These are phyloP conservation scores for Notiomystis cincta DNA, from an alignment of 2,113 vertebrate species.

Conservation along the genomic window DNA sequence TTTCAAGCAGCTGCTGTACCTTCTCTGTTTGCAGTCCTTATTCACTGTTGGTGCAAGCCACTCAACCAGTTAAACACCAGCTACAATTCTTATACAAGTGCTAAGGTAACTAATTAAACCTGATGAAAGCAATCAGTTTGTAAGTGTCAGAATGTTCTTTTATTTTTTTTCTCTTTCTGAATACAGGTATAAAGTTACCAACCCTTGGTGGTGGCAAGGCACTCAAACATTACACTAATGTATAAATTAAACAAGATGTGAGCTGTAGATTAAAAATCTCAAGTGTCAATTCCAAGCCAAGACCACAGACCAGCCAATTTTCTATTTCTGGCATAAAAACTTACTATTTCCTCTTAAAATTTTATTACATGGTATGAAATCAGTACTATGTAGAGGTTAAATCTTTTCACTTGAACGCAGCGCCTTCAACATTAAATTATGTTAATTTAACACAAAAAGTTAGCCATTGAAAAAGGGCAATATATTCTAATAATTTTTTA, in stretches of 20 bases:
- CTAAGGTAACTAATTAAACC: slow-evolving; percentile 70
- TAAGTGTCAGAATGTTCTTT: slow-evolving; percentile 27
- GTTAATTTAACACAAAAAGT: slow-evolving; percentile 17
- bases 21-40: slow-evolving; percentile 60
- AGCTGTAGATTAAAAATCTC: slow-evolving; percentile 46
- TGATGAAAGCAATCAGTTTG: slow-evolving; percentile 75
- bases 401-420: slow-evolving; percentile 6
- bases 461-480: background rate
- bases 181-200: slow-evolving; percentile 33
- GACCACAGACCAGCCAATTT: background rate
- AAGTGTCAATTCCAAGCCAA: slow-evolving; percentile 1
- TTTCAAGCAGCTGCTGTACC: slow-evolving; percentile 46
- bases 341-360: slow-evolving; percentile 41
- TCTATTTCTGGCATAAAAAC: slow-evolving; percentile 7
- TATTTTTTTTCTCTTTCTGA: slow-evolving; percentile 51
- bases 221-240: slow-evolving; percentile 4
- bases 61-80: slow-evolving; percentile 57
- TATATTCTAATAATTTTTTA: background rate
- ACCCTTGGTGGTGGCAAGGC: slow-evolving; percentile 30
- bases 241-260: slow-evolving; percentile 52
- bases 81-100: slow-evolving; percentile 61
- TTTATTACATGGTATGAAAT: slow-evolving; percentile 28
- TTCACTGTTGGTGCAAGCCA: slow-evolving; percentile 47
- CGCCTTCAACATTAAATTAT: slow-evolving; percentile 4
- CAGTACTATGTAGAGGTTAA: slow-evolving; percentile 6